These are phyloP conservation scores for Zophobas morio DNA, from an alignment of 1,140 invertebrate species.

Conservation along the genomic window DNA sequence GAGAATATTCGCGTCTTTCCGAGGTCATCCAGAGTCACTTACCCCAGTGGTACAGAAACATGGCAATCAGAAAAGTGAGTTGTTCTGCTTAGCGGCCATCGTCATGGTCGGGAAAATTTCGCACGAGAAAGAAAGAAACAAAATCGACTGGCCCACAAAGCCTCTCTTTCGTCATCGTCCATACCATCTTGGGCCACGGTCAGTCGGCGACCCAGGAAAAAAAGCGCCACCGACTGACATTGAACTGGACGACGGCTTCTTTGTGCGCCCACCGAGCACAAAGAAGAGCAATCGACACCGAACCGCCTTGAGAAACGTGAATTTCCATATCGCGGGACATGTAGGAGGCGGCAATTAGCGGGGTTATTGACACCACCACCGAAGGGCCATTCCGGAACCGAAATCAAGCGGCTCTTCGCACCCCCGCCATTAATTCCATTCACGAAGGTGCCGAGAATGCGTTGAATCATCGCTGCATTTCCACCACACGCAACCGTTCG, in stretches of 20 bases:
- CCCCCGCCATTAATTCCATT: too few species aligned
- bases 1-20: conserved; percentile 58
- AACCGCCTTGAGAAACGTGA: conserved; percentile 16
- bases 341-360: background rate
- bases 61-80: conserved; percentile 57
- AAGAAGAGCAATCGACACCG: background rate
- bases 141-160: conserved; percentile 38
- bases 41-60: conserved; percentile 64
- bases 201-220: conserved; percentile 66
- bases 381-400: too few species aligned
- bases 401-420: too few species aligned
- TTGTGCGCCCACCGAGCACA: conserved; percentile 36
- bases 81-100: conserved; percentile 46
- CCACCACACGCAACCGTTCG: background rate
- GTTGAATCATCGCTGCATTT: conserved; percentile 2
- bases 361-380: too few species aligned
- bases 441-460: too few species aligned
- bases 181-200: conserved; percentile 61
- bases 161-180: conserved; percentile 29
- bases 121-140: conserved; percentile 38
- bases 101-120: conserved; percentile 54
- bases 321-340: background rate
- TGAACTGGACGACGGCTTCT: conserved; percentile 59
- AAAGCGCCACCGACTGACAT: conserved; percentile 62
- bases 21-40: conserved; percentile 65